Conservation (phyloP, 2,797 vertebrate genomes). For the Cryptoprocta ferox region DNA sequence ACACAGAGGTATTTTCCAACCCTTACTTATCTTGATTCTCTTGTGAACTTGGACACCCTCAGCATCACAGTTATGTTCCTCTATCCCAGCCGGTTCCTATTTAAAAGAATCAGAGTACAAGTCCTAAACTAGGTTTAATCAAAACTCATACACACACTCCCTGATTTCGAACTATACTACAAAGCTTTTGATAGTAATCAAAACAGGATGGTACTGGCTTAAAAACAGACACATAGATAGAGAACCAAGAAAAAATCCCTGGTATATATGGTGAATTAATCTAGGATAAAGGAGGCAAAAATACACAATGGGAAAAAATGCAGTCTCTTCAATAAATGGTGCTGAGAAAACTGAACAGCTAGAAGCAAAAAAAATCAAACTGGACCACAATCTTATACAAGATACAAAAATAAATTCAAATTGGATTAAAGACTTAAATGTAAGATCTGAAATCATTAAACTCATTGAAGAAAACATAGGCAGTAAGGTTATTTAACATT, state of each 20-base stretch:
- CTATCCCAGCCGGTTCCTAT: neutral
- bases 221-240: neutral
- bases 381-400: neutral
- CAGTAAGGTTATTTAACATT: neutral
- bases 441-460: neutral
- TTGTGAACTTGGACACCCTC: neutral
- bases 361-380: neutral
- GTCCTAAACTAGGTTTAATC: neutral
- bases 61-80: neutral
- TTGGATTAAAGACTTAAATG: neutral
- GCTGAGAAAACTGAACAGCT: neutral
- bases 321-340: neutral
- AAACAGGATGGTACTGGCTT: neutral
- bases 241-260: neutral
- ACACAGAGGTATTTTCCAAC: neutral
- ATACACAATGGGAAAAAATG: neutral
- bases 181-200: neutral
- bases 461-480: neutral
- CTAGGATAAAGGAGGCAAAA: neutral
- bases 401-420: neutral
- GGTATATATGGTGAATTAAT: neutral
- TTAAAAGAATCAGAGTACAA: constrained; percentile 11
- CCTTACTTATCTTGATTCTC: neutral
- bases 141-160: neutral
- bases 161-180: neutral